Evolutionary conservation across 2,797 vertebrate genomes (phyloP).

Genomic region (Pampus argenteus): DNA sequence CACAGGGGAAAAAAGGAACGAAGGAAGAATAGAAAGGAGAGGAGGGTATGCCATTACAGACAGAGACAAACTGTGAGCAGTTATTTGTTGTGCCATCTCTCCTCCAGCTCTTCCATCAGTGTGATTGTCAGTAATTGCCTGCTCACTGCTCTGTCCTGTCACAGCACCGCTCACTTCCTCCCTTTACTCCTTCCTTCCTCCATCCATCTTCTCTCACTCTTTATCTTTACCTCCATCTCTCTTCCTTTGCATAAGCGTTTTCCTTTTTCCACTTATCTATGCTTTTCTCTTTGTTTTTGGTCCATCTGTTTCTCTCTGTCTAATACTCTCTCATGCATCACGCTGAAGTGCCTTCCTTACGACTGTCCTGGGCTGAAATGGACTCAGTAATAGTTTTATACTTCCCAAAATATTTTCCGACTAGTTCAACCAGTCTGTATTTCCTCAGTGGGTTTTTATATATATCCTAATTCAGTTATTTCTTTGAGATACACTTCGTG

Average conservation of each 20-base stretch:
- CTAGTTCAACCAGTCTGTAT: slow-evolving; percentile 19
- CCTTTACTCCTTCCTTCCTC: slow-evolving; percentile 19
- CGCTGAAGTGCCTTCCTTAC: slow-evolving; percentile 1
- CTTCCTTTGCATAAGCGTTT: slow-evolving; percentile 8
- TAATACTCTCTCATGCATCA: slow-evolving; percentile 35
- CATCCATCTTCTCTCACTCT: slow-evolving; percentile 19
- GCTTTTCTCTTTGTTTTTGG: slow-evolving; percentile 6
- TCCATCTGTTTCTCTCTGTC: slow-evolving; percentile 17
- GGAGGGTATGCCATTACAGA: slow-evolving; percentile 30
- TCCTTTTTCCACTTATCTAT: slow-evolving; percentile 3
- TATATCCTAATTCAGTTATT: background rate
- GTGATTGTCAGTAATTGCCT: slow-evolving; percentile 73
- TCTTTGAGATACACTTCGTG: background rate
- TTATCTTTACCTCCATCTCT: slow-evolving; percentile 18
- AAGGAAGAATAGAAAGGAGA: slow-evolving; percentile 5
- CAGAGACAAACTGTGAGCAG: slow-evolving; percentile 53
- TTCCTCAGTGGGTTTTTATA: background rate
- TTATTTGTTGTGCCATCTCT: slow-evolving; percentile 65
- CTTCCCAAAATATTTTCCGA: slow-evolving; percentile 43
- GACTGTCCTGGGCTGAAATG: slow-evolving; percentile 30
- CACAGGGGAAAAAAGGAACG: slow-evolving; percentile 1
- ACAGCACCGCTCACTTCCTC: slow-evolving; percentile 35
- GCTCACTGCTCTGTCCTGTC: slow-evolving; percentile 58
- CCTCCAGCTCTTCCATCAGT: slow-evolving; percentile 65
- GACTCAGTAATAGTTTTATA: slow-evolving; percentile 39